Conservation (phyloP, 92 coral and sea anemone species). For the Meandrina meandrites region DNA sequence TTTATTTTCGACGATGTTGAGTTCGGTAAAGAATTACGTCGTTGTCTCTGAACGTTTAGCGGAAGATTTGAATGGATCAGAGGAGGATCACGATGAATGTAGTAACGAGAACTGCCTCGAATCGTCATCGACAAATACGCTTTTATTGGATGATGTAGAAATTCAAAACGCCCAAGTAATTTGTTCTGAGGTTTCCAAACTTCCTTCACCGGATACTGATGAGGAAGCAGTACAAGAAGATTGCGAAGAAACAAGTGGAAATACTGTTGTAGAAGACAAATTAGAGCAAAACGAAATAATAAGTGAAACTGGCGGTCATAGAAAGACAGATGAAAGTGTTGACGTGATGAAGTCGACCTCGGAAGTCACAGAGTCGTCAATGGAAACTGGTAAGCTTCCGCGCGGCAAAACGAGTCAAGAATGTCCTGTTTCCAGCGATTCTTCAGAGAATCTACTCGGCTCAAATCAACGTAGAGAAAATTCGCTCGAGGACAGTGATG, state of each 20-base stretch:
- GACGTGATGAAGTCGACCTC: not conserved
- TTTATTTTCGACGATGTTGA: slow-evolving; percentile 25
- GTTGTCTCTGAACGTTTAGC: slow-evolving; percentile 9
- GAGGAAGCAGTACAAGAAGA: slow-evolving; percentile 15
- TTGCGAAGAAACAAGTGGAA: slow-evolving; percentile 8
- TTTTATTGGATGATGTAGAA: slow-evolving; percentile 1
- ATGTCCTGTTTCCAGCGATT: slow-evolving; percentile 12
- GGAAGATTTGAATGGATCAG: slow-evolving; percentile 28
- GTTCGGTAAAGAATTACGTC: slow-evolving; percentile 28
- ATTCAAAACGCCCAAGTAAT: slow-evolving; percentile 9
- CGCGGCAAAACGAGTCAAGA: slow-evolving; percentile 11
- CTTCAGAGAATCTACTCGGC: slow-evolving; percentile 23
- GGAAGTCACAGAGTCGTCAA: not conserved
- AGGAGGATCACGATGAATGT: slow-evolving; percentile 17
- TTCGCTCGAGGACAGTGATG: slow-evolving; percentile 32
- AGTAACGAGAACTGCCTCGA: not conserved
- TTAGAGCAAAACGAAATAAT: not conserved
- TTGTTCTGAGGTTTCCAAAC: not conserved
- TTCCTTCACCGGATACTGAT: slow-evolving; percentile 7
- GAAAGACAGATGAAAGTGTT: not conserved
- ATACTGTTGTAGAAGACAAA: slow-evolving; percentile 15
- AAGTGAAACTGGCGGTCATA: not conserved
- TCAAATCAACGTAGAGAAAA: slow-evolving; percentile 2
- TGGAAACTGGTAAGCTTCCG: not conserved
- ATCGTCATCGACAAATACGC: slow-evolving; percentile 10